Percentiles rank a stretch among this genome's conserved stretches.
Evolutionary conservation across 2,797 vertebrate genomes (phyloP).

Genomic region (Fistularia commersonii): DNA sequence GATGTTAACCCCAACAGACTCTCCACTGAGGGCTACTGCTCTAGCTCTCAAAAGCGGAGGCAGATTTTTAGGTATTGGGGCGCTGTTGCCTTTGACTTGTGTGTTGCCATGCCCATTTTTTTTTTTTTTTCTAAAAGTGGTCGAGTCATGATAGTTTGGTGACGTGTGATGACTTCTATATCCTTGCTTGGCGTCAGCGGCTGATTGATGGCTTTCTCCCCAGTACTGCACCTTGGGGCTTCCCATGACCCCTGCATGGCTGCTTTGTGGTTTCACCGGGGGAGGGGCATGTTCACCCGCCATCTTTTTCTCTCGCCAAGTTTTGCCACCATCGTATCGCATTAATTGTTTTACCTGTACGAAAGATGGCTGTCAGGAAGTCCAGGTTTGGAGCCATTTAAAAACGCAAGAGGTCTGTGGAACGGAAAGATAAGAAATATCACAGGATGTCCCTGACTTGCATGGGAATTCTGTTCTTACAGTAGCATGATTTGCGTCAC

Average conservation of each 20-base stretch:
- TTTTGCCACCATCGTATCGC: constrained; percentile 55
- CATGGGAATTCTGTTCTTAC: too few species aligned
- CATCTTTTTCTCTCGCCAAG: constrained; percentile 53
- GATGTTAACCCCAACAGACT: constrained; percentile 87
- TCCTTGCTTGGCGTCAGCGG: constrained; percentile 74
- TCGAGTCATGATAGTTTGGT: constrained; percentile 74
- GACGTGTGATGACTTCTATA: constrained; percentile 66
- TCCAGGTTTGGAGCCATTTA: too few species aligned
- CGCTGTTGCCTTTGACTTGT: constrained; percentile 65
- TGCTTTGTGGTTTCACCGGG: constrained; percentile 76
- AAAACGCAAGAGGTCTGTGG: too few species aligned
- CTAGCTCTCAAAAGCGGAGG: constrained; percentile 91
- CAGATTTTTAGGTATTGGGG: constrained; percentile 94
- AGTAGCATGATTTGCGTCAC: too few species aligned
- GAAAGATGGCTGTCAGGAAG: too few species aligned
- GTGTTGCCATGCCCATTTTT: constrained; percentile 78
- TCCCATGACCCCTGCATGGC: constrained; percentile 81
- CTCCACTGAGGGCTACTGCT: constrained; percentile 93
- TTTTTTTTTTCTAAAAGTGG: too few species aligned
- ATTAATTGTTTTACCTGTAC: too few species aligned
- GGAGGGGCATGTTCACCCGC: constrained; percentile 62
- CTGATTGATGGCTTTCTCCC: constrained; percentile 70
- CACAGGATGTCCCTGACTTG: too few species aligned
- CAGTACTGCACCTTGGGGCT: constrained; percentile 71
- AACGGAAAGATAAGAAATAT: too few species aligned